Percentiles rank a stretch among this genome's conserved stretches.
phyloP scores from a whole-genome alignment of 2,888 invertebrate genomes.

The Lochmaea crataegi region DNA sequence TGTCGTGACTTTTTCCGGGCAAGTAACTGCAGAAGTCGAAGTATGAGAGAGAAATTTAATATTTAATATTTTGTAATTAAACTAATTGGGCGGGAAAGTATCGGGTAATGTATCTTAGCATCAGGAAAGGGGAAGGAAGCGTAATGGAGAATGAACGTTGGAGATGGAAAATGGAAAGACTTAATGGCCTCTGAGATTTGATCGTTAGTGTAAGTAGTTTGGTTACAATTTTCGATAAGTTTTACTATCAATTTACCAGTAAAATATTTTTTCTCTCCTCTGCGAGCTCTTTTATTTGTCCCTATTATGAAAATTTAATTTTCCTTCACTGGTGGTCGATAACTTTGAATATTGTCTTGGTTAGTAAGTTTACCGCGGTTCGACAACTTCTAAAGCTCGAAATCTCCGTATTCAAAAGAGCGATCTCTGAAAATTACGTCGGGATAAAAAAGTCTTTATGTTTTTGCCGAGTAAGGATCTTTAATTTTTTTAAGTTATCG shows the following conservation, averaged over 20 bases:
- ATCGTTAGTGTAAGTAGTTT: slow-evolving; percentile 20
- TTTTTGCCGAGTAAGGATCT: neutral
- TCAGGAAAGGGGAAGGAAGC: slow-evolving; percentile 9
- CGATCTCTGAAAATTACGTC: slow-evolving; percentile 6
- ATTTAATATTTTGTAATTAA: slow-evolving; percentile 36
- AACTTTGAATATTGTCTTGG: slow-evolving; percentile 28
- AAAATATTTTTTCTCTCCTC: no score
- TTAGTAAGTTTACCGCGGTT: slow-evolving; percentile 13
- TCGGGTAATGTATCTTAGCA: slow-evolving; percentile 28
- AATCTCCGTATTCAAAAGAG: slow-evolving; percentile 2
- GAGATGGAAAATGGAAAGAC: slow-evolving; percentile 18
- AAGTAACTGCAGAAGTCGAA: slow-evolving; percentile 32
- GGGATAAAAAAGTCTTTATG: neutral
- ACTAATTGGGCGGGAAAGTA: slow-evolving; percentile 30
- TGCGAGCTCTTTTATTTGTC: neutral
- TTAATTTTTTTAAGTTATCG: no score
- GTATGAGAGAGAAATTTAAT: slow-evolving; percentile 21
- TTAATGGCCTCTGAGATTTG: slow-evolving; percentile 25
- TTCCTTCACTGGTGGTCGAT: slow-evolving; percentile 16
- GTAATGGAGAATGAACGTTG: slow-evolving; percentile 8
- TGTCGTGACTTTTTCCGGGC: slow-evolving; percentile 24
- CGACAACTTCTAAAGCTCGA: slow-evolving; percentile 16
- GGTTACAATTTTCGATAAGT: neutral
- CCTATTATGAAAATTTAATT: slow-evolving; percentile 20
- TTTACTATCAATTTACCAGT: neutral